phyloP scores from a whole-genome alignment of 92 coral and sea anemone genomes.

The Diadumene lineata region DNA sequence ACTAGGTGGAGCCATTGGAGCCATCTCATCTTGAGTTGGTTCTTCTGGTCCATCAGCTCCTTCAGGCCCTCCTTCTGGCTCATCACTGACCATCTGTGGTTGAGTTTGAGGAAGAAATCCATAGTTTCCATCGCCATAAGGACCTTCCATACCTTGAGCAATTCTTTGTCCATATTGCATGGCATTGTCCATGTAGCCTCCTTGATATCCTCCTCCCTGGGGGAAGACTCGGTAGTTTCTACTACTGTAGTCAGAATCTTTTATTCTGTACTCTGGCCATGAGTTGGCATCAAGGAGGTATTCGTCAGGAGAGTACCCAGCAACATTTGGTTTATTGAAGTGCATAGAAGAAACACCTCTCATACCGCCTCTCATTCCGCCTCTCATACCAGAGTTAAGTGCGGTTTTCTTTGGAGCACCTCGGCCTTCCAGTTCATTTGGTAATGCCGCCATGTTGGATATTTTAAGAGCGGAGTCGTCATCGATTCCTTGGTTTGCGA shows the following conservation, averaged over 20 bases:
- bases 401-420: constrained; percentile 60
- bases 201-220: constrained; percentile 8
- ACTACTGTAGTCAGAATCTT: constrained; percentile 78
- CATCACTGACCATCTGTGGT: constrained; percentile 30
- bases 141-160: constrained; percentile 31
- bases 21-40: neutral
- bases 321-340: constrained; percentile 35
- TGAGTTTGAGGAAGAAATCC: constrained; percentile 10
- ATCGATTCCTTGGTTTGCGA: constrained; percentile 83
- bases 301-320: constrained; percentile 60
- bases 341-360: constrained; percentile 31
- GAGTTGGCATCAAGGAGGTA: constrained; percentile 71
- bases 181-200: constrained; percentile 13
- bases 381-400: too few species aligned
- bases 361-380: constrained; percentile 40
- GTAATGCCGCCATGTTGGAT: constrained; percentile 83
- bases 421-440: constrained; percentile 29
- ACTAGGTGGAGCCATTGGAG: constrained; percentile 1
- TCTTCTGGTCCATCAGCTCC: neutral
- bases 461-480: constrained; percentile 82
- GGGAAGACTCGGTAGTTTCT: constrained; percentile 32
- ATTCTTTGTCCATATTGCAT: constrained; percentile 24
- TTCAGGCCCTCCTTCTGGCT: neutral
- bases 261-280: constrained; percentile 90
- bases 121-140: constrained; percentile 42